These are phyloP conservation scores for Drosophila kepulauana DNA, from an alignment of 1,140 invertebrate species.

Conservation along the genomic window DNA sequence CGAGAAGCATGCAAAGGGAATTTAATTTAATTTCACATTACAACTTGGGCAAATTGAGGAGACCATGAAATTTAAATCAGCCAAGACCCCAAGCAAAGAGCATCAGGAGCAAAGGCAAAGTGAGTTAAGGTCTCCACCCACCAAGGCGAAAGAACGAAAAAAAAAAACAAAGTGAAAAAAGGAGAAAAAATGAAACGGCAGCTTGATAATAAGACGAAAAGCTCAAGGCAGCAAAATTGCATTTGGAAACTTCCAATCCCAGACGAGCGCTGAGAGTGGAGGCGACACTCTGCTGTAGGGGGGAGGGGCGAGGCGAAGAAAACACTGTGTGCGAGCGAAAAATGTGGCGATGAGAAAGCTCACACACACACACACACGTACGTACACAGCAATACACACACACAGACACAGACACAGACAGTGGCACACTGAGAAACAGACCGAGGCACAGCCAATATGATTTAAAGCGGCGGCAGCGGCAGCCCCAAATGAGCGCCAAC, in stretches of 20 bases:
- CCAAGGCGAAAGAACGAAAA: slow-evolving; percentile 29
- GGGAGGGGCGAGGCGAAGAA: slow-evolving; percentile 29
- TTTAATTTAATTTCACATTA: slow-evolving; percentile 79
- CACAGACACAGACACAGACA: slow-evolving; percentile 26
- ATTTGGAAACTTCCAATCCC: slow-evolving; percentile 84
- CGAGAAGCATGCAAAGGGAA: slow-evolving; percentile 48
- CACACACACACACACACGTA: slow-evolving; percentile 31
- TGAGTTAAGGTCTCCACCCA: slow-evolving; percentile 64
- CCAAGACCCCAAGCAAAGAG: slow-evolving; percentile 45
- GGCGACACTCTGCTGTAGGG: slow-evolving; percentile 20
- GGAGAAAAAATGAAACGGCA: slow-evolving; percentile 41
- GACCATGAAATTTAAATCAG: slow-evolving; percentile 82
- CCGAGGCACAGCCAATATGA: slow-evolving; percentile 79
- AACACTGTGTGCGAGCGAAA: slow-evolving; percentile 58
- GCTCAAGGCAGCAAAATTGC: slow-evolving; percentile 79
- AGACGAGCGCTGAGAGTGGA: slow-evolving; percentile 64
- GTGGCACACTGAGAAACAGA: slow-evolving; percentile 26
- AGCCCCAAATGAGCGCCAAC: slow-evolving; percentile 63
- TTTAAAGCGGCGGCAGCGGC: slow-evolving; percentile 67
- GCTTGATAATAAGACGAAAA: slow-evolving; percentile 69
- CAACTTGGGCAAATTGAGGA: slow-evolving; percentile 74
- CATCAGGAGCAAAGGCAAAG: slow-evolving; percentile 28
- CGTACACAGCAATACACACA: slow-evolving; percentile 14
- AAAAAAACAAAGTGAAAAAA: slow-evolving; percentile 29
- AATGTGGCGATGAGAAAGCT: slow-evolving; percentile 67